Base-by-base conservation (phyloP, 2,888 invertebrate genomes). In the Drosophila ezoana region DNA sequence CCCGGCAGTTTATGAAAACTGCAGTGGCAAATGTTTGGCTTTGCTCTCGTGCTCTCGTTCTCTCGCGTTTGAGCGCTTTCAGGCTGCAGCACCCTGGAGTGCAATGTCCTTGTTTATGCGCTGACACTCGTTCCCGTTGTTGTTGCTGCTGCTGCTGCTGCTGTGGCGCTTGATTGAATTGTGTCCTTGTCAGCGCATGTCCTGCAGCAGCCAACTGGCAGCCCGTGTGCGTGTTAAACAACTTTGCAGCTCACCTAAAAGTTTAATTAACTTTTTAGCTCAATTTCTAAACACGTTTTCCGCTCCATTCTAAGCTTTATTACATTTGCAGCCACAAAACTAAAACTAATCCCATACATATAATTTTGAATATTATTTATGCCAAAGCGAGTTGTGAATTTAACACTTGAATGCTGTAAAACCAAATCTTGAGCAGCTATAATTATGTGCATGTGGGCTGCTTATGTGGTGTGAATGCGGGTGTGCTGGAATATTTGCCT, bases 61-160 rank as follows among this genome's bases (percentile, higher is more conserved):
- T 53, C 52, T 44, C 41, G 47, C 44, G 20, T 41, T 28, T 32
- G 40, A 52, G 52, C 52, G 52, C 35, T 38, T 38, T 61, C 58
- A 40, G 48, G 41, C 18, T 28, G 45, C 56, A 56, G 64, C 77
- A 79, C 84, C 84, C 87, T 76, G 76, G 85, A 88, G 88, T 83
- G 87, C 85, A 88, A 88, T 85, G 88, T 85, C 88, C 85, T 85
- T 85, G 88, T 85, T 85, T 85, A 86, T 88, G 73, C 72, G 81
- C 71, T 71, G 79, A 81, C 87, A 85, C 83, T 70, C 66, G 32
- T 61, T 56, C 44, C 23, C 66, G 32, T 41, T 38, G 63, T 71
- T 72, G 59, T 10, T 8, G 8, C 38, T 60, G 41, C 43, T 79
- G 44, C 9, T 56, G 64, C 53, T 53, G 71, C 49, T 76, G 66